Base-by-base conservation (phyloP, 1,140 invertebrate species). In the Drosophila nannoptera region DNA sequence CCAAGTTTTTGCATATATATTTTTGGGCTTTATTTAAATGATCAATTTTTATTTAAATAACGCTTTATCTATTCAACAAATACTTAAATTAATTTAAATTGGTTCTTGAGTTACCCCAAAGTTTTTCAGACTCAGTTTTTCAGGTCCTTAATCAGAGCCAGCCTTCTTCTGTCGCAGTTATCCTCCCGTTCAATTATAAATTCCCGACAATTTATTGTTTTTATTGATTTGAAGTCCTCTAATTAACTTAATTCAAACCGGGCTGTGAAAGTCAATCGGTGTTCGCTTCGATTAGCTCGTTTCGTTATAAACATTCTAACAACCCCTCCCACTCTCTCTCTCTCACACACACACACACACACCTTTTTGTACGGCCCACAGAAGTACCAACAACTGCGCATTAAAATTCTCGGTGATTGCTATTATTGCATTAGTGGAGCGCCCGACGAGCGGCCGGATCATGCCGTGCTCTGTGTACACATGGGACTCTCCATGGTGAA, bases 401-500 rank as follows among this genome's bases (percentile, higher is more conserved):
- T 98, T 67, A 98, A 98, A 92, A 98, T 98, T 88, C 92, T 98
- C 12, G 97, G 97, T 1, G 97, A 98, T 90, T 98, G 97, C 90
- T 98, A 98, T 90, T 98, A 98, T 90, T 98, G 97, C 89, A 97
- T 98, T 82, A 97, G 96, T 90, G 96, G 95, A 8, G 96, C 96
- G 35, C 97, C 97, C 0, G 92, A 94, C 46, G 96, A 97, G 89
- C 91, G 96, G 63, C 92, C 94, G 0, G 97, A 98, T 89, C 97
- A 98, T 90, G 97, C 97, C n/a, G 94, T 97, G 4, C 93, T 98
- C 7, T 96, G 95, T 86, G 96, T 98, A 2, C 95, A 97, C 90
- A 98, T 98, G 97, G 97, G 97, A 32, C 91, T 98, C 5, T 97
- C 96, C 4, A 98, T 98, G 96, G 97, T 98, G 33, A 96, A 98